These are phyloP conservation scores for Myrmecobius fasciatus DNA, from an alignment of 2,113 vertebrate genomes.

Conservation along the genomic window DNA sequence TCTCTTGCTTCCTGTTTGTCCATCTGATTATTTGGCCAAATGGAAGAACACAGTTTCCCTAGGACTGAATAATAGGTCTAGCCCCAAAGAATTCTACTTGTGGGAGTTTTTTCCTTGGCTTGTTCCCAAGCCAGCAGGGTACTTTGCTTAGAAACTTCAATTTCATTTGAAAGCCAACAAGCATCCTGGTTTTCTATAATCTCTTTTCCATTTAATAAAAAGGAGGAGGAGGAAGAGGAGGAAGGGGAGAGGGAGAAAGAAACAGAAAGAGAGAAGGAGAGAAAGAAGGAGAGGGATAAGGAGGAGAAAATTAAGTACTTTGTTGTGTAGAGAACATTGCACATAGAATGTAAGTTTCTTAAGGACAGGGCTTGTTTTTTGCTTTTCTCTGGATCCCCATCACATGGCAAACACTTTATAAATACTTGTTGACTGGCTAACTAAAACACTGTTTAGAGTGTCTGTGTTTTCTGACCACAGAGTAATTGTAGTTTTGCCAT, in stretches of 20 bases:
- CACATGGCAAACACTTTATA: not conserved
- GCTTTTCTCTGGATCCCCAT: not conserved
- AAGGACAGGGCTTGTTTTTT: not conserved
- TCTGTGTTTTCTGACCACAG: not conserved
- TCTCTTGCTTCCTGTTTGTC: not conserved
- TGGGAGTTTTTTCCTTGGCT: not conserved
- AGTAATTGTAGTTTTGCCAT: not conserved
- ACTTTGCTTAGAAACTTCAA: not conserved
- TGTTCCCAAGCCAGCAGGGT: rapidly evolving
- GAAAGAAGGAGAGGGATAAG: no score
- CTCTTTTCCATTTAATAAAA: not conserved
- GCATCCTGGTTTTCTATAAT: not conserved
- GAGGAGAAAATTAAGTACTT: not conserved
- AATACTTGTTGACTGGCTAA: not conserved
- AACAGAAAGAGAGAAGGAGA: no score
- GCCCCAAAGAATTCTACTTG: not conserved
- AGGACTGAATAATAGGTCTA: not conserved
- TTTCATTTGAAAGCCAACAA: not conserved
- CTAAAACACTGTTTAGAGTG: not conserved
- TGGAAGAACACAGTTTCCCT: not conserved
- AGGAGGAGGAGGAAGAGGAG: no score
- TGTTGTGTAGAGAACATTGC: not conserved
- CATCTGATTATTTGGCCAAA: not conserved
- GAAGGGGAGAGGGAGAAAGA: no score
- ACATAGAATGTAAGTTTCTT: not conserved